Conservation (phyloP, 2,888 invertebrate genomes). For the Eupithecia subfuscata region DNA sequence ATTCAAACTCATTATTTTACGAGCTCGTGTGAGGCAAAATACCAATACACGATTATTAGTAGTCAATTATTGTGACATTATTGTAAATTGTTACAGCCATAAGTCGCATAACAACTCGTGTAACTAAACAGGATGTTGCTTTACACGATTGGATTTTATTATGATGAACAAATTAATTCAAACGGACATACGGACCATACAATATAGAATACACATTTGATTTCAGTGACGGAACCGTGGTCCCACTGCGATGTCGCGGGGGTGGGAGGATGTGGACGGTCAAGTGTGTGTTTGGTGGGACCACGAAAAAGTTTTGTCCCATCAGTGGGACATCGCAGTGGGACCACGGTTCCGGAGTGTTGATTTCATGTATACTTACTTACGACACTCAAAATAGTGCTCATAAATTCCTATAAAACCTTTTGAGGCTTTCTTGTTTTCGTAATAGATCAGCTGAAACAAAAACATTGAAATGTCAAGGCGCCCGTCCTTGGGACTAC, state of each 20-base stretch:
- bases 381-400: not conserved
- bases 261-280: too few species aligned
- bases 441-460: not conserved
- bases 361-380: too few species aligned
- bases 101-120: conserved; percentile 22
- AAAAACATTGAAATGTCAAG: not conserved
- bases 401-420: not conserved
- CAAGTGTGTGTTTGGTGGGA: too few species aligned
- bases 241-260: too few species aligned
- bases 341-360: too few species aligned
- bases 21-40: conserved; percentile 35
- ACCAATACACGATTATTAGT: conserved; percentile 44
- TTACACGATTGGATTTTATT: not conserved
- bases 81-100: conserved; percentile 50
- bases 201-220: not conserved
- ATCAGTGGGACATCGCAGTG: too few species aligned
- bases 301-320: too few species aligned
- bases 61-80: conserved; percentile 53
- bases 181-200: not conserved
- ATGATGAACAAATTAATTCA: not conserved
- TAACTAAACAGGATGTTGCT: conserved; percentile 3
- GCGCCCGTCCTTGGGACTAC: not conserved
- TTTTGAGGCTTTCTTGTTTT: not conserved
- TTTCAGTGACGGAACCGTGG: too few species aligned
- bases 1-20: conserved; percentile 41